Percentiles rank a stretch among this genome's conserved stretches.
Evolutionary conservation across 2,888 invertebrate genomes (phyloP).

Genomic region (Rhogogaster chlorosoma): DNA sequence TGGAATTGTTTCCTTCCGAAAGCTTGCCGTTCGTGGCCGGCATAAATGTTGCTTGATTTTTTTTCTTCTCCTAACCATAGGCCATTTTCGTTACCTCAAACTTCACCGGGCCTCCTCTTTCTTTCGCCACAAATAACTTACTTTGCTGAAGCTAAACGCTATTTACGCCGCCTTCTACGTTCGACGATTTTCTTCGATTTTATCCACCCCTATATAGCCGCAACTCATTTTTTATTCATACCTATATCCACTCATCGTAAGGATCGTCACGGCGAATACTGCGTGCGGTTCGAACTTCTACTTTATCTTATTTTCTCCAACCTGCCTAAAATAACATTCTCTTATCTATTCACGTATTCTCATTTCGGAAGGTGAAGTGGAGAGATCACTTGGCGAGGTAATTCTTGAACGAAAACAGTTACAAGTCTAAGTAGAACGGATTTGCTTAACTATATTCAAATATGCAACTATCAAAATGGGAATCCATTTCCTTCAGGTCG

Average conservation of each 20-base stretch:
- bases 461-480: not conserved
- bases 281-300: not conserved
- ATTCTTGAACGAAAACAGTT: not conserved
- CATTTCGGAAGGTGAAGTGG: not conserved
- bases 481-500: not conserved
- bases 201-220: slow-evolving; percentile 1
- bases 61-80: slow-evolving; percentile 7
- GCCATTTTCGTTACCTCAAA: slow-evolving; percentile 11
- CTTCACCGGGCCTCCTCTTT: slow-evolving; percentile 24
- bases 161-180: not conserved
- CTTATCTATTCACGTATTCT: not conserved
- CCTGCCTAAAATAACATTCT: not conserved
- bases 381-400: not conserved
- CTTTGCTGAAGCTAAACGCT: slow-evolving; percentile 22
- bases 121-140: slow-evolving; percentile 46
- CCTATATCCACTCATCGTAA: slow-evolving; percentile 29
- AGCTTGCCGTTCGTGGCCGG: slow-evolving; percentile 40
- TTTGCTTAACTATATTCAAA: not conserved
- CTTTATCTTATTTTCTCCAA: slow-evolving; percentile 2
- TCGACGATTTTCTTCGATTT: slow-evolving; percentile 31
- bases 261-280: slow-evolving; percentile 22
- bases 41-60: slow-evolving; percentile 34
- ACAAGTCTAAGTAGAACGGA: not conserved
- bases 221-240: slow-evolving; percentile 28
- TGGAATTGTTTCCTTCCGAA: slow-evolving; percentile 47